A percentile compares a stretch with the other conserved stretches of the same genome.
phyloP scores from a whole-genome alignment of 2,113 vertebrate genomes.

The Channa maculata region DNA sequence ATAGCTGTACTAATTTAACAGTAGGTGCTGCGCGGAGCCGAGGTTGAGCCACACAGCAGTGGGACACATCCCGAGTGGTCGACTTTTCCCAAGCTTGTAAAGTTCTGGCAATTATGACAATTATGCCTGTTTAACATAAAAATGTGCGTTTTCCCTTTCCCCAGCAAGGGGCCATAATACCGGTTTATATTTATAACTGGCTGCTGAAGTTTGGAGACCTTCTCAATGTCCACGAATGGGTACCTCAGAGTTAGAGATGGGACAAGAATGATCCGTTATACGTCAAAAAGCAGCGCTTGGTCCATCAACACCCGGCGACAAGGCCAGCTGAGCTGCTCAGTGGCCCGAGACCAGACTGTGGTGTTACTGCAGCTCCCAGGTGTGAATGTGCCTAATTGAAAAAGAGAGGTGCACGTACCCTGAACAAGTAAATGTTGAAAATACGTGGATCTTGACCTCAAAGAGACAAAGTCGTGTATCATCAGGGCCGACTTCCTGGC shows the following conservation, averaged over 20 bases:
- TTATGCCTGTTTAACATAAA: conserved; percentile 75
- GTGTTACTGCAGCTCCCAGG: no score
- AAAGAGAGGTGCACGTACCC: no score
- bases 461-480: conserved; percentile 18
- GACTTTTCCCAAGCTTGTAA: conserved; percentile 67
- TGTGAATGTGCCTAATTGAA: no score
- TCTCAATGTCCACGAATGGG: conserved; percentile 12
- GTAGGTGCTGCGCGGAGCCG: conserved; percentile 57
- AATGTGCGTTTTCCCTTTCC: conserved; percentile 24
- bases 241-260: no score
- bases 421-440: no score
- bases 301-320: no score
- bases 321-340: no score
- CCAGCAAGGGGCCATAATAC: background rate
- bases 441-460: conserved; percentile 43
- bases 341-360: no score
- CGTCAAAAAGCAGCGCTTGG: no score
- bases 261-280: no score
- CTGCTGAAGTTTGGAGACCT: conserved; percentile 32
- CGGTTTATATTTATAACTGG: background rate
- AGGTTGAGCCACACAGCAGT: conserved; percentile 67
- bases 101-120: conserved; percentile 78
- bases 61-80: conserved; percentile 79
- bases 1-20: conserved; percentile 67
- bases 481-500: conserved; percentile 2